Conservation (phyloP, 2,888 invertebrate species). For the Lasioglossum malachurum region DNA sequence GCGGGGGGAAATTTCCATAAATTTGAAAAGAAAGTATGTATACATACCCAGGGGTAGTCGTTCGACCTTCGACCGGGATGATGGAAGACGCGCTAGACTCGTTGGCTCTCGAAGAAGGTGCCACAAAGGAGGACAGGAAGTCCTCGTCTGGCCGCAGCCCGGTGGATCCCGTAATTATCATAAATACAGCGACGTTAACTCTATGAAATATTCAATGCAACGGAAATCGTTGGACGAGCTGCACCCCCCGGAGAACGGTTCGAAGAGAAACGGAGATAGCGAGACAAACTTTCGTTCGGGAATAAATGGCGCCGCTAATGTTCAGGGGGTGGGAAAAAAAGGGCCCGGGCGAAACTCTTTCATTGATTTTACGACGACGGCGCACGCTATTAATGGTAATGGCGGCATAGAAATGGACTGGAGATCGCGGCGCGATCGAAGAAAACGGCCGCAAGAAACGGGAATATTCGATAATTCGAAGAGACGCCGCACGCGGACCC, state of each 20-base stretch:
- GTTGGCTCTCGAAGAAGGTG: not conserved
- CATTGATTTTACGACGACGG: slow-evolving; percentile 56
- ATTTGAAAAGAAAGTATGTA: slow-evolving; percentile 36
- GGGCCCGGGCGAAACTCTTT: slow-evolving; percentile 23
- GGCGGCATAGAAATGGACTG: slow-evolving; percentile 52
- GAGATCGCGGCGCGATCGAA: slow-evolving; percentile 35
- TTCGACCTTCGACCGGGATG: not conserved
- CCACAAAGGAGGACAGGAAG: not conserved
- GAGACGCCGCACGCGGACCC: slow-evolving; percentile 8
- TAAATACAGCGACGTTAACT: slow-evolving; percentile 65
- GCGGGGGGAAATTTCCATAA: slow-evolving; percentile 29
- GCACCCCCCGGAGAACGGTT: not conserved
- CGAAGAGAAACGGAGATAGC: not conserved
- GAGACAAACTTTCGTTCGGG: slow-evolving; percentile 40
- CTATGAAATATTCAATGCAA: slow-evolving; percentile 66
- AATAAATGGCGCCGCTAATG: slow-evolving; percentile 65
- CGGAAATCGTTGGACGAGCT: slow-evolving; percentile 29
- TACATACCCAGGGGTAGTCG: not conserved
- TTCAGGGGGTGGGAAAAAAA: slow-evolving; percentile 26
- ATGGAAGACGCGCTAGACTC: not conserved
- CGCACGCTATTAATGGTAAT: slow-evolving; percentile 61
- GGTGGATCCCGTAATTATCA: slow-evolving; percentile 58
- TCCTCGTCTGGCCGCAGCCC: not conserved
- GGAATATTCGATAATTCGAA: slow-evolving; percentile 42
- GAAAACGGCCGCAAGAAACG: slow-evolving; percentile 20